Conservation (phyloP, 2,113 vertebrate species). For the Pantherophis guttatus region DNA sequence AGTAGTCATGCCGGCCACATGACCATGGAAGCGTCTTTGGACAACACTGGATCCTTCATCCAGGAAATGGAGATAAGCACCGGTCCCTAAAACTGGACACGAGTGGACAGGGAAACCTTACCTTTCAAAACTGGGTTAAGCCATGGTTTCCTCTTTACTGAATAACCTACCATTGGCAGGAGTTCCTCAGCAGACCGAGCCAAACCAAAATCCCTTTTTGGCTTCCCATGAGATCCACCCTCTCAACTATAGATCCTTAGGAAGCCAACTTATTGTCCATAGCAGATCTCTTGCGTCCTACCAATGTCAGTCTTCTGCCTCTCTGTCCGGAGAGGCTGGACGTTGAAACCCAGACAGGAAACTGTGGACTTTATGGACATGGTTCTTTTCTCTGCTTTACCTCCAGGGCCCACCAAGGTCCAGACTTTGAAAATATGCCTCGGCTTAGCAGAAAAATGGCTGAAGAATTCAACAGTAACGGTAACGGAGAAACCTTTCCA, state of each 20-base stretch:
- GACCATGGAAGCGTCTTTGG: too few relatives aligned
- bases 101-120: neutral
- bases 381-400: neutral
- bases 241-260: neutral
- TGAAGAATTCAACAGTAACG: conserved; percentile 75
- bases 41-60: too few relatives aligned
- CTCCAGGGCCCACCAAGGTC: conserved; percentile 84
- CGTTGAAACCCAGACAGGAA: neutral
- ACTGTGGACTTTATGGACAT: neutral
- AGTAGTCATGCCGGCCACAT: neutral
- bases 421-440: conserved; percentile 87
- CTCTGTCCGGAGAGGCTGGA: neutral
- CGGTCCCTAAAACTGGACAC: too few relatives aligned
- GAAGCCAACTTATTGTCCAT: neutral
- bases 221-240: neutral
- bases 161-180: neutral
- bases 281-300: neutral
- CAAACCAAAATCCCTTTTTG: neutral
- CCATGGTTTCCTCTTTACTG: neutral
- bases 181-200: neutral
- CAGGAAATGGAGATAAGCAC: too few relatives aligned
- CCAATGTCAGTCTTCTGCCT: neutral
- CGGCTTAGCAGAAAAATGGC: conserved; percentile 81
- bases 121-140: neutral
- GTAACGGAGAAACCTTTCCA: conserved; percentile 53